These are phyloP conservation scores for Datnioides undecimradiatus DNA, from an alignment of 2,113 vertebrate genomes.

Conservation along the genomic window DNA sequence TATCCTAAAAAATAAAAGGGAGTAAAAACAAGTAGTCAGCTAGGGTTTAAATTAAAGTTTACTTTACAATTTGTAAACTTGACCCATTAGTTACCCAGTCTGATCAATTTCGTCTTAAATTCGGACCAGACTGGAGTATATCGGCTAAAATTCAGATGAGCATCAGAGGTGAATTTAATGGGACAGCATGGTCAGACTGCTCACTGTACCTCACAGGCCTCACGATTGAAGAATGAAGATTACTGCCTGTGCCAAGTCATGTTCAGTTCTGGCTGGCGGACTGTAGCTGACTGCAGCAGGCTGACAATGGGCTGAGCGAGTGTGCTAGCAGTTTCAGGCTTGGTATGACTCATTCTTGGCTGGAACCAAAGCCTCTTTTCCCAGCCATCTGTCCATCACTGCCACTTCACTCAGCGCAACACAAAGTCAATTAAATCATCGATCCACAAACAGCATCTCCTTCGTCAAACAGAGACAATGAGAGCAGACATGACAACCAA, in stretches of 20 bases:
- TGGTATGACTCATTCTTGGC: conserved; percentile 69
- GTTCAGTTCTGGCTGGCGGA: conserved; percentile 49
- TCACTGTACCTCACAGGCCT: conserved; percentile 39
- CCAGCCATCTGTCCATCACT: conserved; percentile 76
- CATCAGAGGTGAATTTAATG: conserved; percentile 5
- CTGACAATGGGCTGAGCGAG: conserved; percentile 64
- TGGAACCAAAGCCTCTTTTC: conserved; percentile 50
- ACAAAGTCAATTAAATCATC: conserved; percentile 69
- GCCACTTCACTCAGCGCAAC: conserved; percentile 62
- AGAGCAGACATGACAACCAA: conserved; percentile 56
- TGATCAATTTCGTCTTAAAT: not conserved
- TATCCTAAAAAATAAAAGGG: not conserved
- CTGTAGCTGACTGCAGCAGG: conserved; percentile 52
- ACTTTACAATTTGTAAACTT: conserved; percentile 2
- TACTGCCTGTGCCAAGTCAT: conserved; percentile 45
- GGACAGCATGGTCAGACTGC: conserved; percentile 14
- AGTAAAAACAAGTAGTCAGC: not conserved
- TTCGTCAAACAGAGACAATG: conserved; percentile 54
- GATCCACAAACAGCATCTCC: conserved; percentile 45
- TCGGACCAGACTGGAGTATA: not conserved
- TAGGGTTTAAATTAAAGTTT: not conserved
- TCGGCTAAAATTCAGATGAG: not conserved
- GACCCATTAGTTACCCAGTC: not conserved
- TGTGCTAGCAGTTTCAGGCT: conserved; percentile 54
- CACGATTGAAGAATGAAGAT: conserved; percentile 48